Evolutionary conservation across 2,888 invertebrate genomes (phyloP).

Genomic region (Philopedon plagiatum): DNA sequence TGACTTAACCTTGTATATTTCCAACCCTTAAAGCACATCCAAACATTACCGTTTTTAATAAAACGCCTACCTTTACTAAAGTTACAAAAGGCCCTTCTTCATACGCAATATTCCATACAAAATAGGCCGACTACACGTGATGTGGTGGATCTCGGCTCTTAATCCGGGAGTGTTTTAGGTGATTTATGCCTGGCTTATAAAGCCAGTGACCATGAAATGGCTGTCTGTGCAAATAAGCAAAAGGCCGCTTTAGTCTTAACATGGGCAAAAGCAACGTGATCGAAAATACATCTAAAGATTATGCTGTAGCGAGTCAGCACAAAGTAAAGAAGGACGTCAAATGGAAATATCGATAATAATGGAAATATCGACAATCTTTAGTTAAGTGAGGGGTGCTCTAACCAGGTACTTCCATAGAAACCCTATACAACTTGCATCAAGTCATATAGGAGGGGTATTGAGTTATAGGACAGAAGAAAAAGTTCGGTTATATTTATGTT

Average conservation of each 20-base stretch:
- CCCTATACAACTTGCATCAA: too few species aligned
- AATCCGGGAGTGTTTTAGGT: slow-evolving; percentile 49
- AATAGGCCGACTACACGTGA: background rate
- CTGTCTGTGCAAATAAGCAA: slow-evolving; percentile 11
- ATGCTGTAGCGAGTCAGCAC: background rate
- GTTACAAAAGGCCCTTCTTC: background rate
- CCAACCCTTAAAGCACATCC: too few species aligned
- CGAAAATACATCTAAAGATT: background rate
- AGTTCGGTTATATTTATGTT: too few species aligned
- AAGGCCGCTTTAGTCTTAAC: slow-evolving; percentile 6
- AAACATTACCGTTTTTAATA: too few species aligned
- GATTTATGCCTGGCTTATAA: slow-evolving; percentile 59
- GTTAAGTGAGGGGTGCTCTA: too few species aligned
- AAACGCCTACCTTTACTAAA: background rate
- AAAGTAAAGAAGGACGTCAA: too few species aligned
- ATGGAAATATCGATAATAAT: too few species aligned
- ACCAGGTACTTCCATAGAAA: too few species aligned
- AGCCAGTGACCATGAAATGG: slow-evolving; percentile 55
- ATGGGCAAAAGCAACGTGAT: background rate
- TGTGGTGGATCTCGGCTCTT: background rate
- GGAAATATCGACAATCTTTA: too few species aligned
- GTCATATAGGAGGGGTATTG: too few species aligned
- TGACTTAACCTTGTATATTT: too few species aligned
- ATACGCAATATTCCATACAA: background rate
- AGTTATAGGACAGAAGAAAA: too few species aligned